Percentiles rank a stretch among this genome's conserved stretches.
These are phyloP conservation scores for Trinorchestia longiramus DNA, from an alignment of 1,140 invertebrate species.

Conservation along the genomic window DNA sequence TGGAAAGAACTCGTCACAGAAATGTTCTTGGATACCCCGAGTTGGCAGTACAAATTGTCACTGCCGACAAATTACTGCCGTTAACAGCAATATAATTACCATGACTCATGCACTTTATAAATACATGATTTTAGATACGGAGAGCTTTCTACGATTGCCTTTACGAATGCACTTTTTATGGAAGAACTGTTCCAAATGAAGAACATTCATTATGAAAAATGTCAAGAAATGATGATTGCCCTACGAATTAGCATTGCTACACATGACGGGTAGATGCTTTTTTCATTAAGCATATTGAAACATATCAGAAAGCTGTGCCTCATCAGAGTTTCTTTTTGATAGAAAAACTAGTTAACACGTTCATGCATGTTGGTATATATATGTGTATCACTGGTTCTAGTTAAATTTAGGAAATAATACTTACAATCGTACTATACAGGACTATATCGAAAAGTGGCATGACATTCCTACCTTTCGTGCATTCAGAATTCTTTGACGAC, in stretches of 20 bases:
- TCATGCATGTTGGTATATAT: neutral
- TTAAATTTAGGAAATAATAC: neutral
- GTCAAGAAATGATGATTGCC: neutral
- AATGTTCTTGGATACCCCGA: too few relatives aligned
- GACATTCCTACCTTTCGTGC: neutral
- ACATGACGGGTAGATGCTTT: neutral
- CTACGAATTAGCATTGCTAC: neutral
- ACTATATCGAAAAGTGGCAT: neutral
- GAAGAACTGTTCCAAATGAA: too few relatives aligned
- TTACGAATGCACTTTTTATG: too few relatives aligned
- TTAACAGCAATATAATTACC: too few relatives aligned
- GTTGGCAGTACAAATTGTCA: too few relatives aligned
- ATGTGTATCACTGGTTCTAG: neutral
- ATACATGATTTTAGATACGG: too few relatives aligned
- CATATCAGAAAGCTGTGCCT: neutral
- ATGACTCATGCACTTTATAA: too few relatives aligned
- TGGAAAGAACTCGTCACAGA: too few relatives aligned
- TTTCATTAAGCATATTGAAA: neutral
- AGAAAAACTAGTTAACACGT: neutral
- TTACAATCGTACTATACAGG: neutral
- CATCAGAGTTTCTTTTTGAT: neutral
- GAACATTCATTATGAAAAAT: too few relatives aligned
- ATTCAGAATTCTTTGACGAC: neutral
- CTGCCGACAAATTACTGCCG: too few relatives aligned
- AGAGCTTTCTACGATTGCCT: too few relatives aligned